phyloP scores from a whole-genome alignment of 35 echinoderm and acorn worm species.

The Apostichopus parvimensis region DNA sequence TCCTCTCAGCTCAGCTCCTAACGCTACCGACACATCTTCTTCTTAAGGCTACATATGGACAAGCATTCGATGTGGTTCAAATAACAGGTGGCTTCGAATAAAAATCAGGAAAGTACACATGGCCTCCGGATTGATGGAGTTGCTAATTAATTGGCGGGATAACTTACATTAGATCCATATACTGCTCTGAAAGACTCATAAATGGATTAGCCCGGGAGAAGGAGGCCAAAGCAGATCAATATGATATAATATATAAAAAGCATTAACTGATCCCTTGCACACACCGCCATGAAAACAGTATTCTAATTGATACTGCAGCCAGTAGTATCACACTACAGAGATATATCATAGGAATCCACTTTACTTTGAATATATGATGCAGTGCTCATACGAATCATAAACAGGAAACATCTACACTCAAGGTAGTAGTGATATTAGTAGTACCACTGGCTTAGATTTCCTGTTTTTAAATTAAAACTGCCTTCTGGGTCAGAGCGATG shows the following conservation, averaged over 20 bases:
- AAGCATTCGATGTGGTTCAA: neutral
- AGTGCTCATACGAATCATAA: no score
- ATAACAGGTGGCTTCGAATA: neutral
- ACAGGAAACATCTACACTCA: no score
- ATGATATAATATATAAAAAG: neutral
- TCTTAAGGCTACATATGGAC: neutral
- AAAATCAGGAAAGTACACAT: slow-evolving; percentile 5
- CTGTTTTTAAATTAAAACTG: no score
- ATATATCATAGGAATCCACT: no score
- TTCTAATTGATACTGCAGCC: no score
- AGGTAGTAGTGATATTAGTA: no score
- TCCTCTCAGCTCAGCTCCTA: neutral
- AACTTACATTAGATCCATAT: slow-evolving; percentile 21
- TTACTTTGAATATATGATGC: no score
- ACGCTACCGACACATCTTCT: neutral
- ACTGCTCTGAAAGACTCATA: neutral
- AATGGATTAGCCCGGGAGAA: slow-evolving; percentile 33
- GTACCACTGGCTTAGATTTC: no score
- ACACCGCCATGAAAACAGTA: neutral
- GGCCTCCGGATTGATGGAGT: neutral
- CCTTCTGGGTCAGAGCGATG: no score
- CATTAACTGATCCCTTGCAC: slow-evolving; percentile 5
- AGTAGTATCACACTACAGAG: no score
- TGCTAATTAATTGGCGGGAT: slow-evolving; percentile 44
- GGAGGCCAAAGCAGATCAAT: slow-evolving; percentile 33